These are phyloP conservation scores for Trogon surrucura DNA, from an alignment of 2,113 vertebrate species.

Conservation along the genomic window DNA sequence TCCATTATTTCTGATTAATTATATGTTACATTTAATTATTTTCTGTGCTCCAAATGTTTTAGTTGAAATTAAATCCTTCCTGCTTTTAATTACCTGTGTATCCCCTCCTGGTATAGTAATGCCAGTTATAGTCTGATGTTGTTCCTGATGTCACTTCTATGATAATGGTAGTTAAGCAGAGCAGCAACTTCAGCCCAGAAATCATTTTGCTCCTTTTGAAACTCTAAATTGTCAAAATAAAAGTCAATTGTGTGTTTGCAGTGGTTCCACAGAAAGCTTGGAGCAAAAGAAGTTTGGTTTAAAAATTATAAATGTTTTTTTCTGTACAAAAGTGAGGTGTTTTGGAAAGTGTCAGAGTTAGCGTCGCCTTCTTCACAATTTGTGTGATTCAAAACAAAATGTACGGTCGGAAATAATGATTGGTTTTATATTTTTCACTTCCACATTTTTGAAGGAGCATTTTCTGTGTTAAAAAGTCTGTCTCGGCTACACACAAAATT, in stretches of 20 bases:
- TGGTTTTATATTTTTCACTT: background rate
- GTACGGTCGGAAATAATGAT: background rate
- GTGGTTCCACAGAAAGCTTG: background rate
- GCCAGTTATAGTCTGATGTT: background rate
- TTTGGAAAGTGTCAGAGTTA: background rate
- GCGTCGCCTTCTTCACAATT: fast-evolving
- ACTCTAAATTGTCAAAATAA: background rate
- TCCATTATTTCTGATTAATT: background rate
- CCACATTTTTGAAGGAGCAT: background rate
- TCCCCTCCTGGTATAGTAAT: background rate
- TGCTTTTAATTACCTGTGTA: background rate
- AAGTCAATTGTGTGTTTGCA: background rate
- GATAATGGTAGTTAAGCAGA: conserved; percentile 8
- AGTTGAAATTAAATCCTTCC: background rate
- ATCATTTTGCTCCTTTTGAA: background rate
- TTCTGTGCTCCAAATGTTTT: background rate
- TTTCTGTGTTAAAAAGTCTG: background rate
- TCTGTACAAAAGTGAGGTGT: background rate
- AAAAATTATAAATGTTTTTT: background rate
- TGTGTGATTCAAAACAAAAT: background rate
- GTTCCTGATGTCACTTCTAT: background rate
- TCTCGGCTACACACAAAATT: background rate
- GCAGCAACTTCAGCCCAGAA: background rate
- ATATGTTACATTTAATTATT: background rate
- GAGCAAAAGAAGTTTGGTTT: background rate